Conservation (phyloP, 2,113 vertebrate genomes). For the Thalassoma bifasciatum region DNA sequence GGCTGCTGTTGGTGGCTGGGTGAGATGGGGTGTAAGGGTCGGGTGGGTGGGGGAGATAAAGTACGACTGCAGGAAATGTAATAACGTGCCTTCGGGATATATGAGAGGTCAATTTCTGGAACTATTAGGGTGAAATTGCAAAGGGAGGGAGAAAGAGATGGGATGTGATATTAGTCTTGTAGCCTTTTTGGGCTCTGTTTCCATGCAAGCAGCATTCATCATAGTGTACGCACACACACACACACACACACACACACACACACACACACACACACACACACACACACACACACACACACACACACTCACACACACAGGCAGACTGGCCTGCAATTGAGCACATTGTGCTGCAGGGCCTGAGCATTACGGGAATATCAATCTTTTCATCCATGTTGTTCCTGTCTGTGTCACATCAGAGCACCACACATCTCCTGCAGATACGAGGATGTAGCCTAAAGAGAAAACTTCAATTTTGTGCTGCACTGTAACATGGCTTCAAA, state of each 20-base stretch:
- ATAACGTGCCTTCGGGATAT: slow-evolving; percentile 75
- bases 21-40: slow-evolving; percentile 44
- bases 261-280: slow-evolving; percentile 7
- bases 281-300: slow-evolving; percentile 7
- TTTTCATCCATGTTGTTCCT: slow-evolving; percentile 34
- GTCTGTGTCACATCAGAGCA: slow-evolving; percentile 31
- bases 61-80: slow-evolving; percentile 73
- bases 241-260: slow-evolving; percentile 35
- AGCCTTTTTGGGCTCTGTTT: slow-evolving; percentile 55
- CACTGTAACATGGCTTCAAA: not conserved
- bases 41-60: slow-evolving; percentile 53
- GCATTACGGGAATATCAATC: slow-evolving; percentile 58
- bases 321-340: slow-evolving; percentile 28
- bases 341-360: slow-evolving; percentile 36
- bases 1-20: slow-evolving; percentile 71
- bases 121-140: slow-evolving; percentile 76
- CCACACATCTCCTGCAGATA: slow-evolving; percentile 6
- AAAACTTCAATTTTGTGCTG: slow-evolving; percentile 20
- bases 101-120: slow-evolving; percentile 75
- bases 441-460: slow-evolving; percentile 23
- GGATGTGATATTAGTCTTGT: slow-evolving; percentile 56
- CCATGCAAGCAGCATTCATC: slow-evolving; percentile 55
- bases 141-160: slow-evolving; percentile 47
- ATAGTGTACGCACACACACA: not conserved
- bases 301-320: slow-evolving; percentile 32